A percentile compares a stretch with the other conserved stretches of the same genome.
Evolutionary conservation across 2,113 vertebrate genomes (phyloP).

Genomic region (Hystrix cristata): DNA sequence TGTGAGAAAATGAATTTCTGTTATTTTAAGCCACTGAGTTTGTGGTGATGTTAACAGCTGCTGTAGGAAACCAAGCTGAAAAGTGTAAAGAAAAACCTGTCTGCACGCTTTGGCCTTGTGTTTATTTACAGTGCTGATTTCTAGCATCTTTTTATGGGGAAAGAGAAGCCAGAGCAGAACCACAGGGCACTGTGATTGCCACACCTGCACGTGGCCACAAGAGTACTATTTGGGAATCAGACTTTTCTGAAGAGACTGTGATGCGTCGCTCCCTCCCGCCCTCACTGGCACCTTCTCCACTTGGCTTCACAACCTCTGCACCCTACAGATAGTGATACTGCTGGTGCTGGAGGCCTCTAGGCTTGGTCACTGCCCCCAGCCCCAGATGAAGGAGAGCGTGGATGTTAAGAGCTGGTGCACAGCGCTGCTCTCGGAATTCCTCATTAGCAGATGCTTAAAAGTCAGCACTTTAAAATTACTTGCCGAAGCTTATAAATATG

Average conservation of each 20-base stretch:
- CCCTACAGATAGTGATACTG: neutral
- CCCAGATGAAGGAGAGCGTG: neutral
- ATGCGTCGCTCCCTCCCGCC: neutral
- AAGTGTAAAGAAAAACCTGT: neutral
- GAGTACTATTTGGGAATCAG: neutral
- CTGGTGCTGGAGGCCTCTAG: neutral
- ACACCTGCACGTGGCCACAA: rapidly evolving
- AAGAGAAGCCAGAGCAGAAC: neutral
- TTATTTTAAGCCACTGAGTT: neutral
- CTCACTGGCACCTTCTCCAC: no score
- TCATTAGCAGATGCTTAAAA: conserved; percentile 79
- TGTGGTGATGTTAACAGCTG: neutral
- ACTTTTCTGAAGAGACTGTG: neutral
- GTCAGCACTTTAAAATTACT: conserved; percentile 71
- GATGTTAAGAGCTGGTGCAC: neutral
- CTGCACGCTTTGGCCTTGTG: no score
- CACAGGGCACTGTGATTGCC: neutral
- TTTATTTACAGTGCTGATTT: neutral
- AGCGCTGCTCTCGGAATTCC: conserved; percentile 4
- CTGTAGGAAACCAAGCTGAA: neutral
- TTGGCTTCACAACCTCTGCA: neutral
- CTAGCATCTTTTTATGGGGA: neutral
- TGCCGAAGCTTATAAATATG: conserved; percentile 82
- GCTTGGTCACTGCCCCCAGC: rapidly evolving
- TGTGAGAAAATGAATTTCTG: no score